Conservation (phyloP, 2,113 vertebrate genomes). For the Ariopsis seemanni region DNA sequence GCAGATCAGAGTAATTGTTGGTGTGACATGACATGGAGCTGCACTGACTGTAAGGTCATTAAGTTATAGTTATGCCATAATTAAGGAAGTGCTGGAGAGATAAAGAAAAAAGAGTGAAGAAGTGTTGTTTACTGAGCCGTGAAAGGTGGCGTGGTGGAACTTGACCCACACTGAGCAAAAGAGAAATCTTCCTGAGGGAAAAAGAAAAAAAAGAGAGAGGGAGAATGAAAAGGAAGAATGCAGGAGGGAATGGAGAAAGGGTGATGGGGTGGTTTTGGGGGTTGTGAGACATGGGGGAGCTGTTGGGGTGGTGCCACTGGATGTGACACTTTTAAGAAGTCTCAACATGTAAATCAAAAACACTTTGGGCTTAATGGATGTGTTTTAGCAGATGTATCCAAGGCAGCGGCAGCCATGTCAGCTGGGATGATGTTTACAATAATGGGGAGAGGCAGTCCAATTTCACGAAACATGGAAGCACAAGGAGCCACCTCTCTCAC, state of each 20-base stretch:
- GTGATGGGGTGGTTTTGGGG: slow-evolving; percentile 5
- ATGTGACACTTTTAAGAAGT: slow-evolving; percentile 77
- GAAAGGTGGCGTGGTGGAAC: slow-evolving; percentile 69
- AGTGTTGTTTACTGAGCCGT: slow-evolving; percentile 81
- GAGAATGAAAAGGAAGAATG: slow-evolving; percentile 36
- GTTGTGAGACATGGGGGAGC: slow-evolving; percentile 40
- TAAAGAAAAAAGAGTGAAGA: slow-evolving; percentile 61
- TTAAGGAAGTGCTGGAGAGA: slow-evolving; percentile 60
- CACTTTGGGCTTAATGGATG: slow-evolving; percentile 77
- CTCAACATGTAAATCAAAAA: slow-evolving; percentile 82
- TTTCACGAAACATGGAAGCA: slow-evolving; percentile 75
- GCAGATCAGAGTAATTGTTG: slow-evolving; percentile 72
- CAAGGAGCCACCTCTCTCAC: slow-evolving; percentile 70
- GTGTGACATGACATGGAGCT: slow-evolving; percentile 70
- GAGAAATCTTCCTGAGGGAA: slow-evolving; percentile 30
- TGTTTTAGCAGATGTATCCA: slow-evolving; percentile 74
- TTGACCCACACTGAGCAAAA: slow-evolving; percentile 66
- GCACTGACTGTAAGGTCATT: slow-evolving; percentile 72
- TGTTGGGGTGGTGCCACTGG: slow-evolving; percentile 54
- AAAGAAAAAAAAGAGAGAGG: neutral
- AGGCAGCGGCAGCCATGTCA: slow-evolving; percentile 70
- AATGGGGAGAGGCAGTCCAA: slow-evolving; percentile 82
- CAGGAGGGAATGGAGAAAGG: neutral
- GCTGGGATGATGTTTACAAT: slow-evolving; percentile 78
- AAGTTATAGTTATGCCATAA: slow-evolving; percentile 75